A percentile compares a stretch with the other conserved stretches of the same genome.
Conservation (phyloP, 2,113 vertebrate species). For the Pelecanus crispus region DNA sequence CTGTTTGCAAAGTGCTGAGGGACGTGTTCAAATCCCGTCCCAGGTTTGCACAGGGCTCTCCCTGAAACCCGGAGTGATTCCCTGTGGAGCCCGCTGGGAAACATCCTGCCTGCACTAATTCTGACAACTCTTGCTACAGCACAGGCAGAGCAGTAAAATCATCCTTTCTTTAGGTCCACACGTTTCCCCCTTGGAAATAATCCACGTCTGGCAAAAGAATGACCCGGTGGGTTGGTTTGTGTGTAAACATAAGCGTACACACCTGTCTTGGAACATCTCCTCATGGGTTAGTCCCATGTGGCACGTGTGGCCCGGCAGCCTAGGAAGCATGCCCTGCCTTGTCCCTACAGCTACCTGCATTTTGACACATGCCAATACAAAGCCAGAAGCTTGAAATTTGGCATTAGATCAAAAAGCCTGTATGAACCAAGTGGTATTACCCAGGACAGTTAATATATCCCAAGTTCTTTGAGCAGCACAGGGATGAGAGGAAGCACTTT, state of each 20-base stretch:
- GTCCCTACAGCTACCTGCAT: neutral
- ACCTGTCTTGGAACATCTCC: neutral
- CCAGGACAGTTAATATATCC: neutral
- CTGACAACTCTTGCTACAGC: neutral
- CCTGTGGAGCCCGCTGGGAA: neutral
- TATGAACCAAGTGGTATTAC: neutral
- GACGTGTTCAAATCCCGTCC: neutral
- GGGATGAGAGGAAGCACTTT: neutral
- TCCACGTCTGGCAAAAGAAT: neutral
- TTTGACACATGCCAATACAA: rapidly evolving
- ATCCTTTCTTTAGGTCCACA: neutral
- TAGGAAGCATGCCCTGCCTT: neutral
- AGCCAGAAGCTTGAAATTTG: neutral
- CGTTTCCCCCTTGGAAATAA: neutral
- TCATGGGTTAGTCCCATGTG: neutral
- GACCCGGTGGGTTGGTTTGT: neutral
- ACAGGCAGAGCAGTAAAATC: neutral
- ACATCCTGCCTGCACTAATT: neutral
- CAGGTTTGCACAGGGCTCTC: neutral
- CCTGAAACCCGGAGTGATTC: neutral
- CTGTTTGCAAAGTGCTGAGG: neutral
- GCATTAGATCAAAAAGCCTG: neutral
- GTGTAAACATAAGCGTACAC: neutral
- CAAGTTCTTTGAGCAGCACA: neutral
- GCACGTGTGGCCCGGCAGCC: neutral